Evolutionary conservation across 2,888 invertebrate species (phyloP), one percentile per base, ranked within the genome.

Genomic region (Cerastis leucographa): DNA sequence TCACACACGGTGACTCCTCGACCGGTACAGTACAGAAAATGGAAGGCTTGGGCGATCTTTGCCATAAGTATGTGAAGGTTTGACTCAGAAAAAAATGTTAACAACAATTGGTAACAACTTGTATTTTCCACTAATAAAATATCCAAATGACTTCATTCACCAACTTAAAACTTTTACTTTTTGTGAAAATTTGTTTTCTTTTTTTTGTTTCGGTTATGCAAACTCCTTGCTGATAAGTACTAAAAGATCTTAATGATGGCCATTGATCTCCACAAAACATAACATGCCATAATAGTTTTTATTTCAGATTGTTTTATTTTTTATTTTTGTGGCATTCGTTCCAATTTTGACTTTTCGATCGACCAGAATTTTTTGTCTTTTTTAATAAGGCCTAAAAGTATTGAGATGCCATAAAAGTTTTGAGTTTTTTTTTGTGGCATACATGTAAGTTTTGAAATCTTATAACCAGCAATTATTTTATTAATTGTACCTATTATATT

Each of bases 1-100:
- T 99, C 40, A 97, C 98, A 2, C 99, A 99, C 87, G 99, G 98
- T 1, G 99, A 99, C 92, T 98, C 98, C 2, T 98, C 99, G 0
- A 98, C 98, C 0, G 99, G 99, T 0, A 97, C 98, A 19, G 95
- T 98, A 76, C 99, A 99, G 92, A 97, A 98, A 9, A 91, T 99
- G 40, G 97, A 97, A 77, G 98, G 98, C 0, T 95, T 99, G 49
- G 99, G 99, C 3, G 97, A 97, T 11, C 94, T 99, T 46, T 99
- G 99, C 93, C 98, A 98, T 88, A 97, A 97, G 98, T 98, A 97
- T 83, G 90, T 89, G 17, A 64, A 35, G 59, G 1, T 1, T 40
- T 49, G 19, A 71, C 19, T 3, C 12, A 7, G 19, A 22, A 51
- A 49, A 35, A n/a, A 35, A 17, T n/a, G 4, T n/a, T 51, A 4